Evolutionary conservation across 2,888 invertebrate genomes (phyloP).

Genomic region (Lepidochrysops patricia): DNA sequence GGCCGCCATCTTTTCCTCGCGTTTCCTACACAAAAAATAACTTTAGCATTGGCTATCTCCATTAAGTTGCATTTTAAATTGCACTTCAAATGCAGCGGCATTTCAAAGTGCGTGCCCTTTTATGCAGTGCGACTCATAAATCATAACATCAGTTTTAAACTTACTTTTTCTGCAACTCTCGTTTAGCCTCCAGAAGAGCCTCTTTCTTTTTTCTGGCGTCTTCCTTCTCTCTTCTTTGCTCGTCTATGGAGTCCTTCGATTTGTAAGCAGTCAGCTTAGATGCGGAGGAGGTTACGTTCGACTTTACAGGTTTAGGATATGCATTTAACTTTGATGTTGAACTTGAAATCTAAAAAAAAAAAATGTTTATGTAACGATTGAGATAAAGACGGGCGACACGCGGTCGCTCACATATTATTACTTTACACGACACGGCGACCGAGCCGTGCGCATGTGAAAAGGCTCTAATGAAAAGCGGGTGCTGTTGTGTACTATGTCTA

Average conservation of each 20-base stretch:
- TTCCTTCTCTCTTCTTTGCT: conserved; percentile 50
- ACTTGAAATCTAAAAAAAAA: conserved; percentile 36
- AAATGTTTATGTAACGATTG: too few relatives aligned
- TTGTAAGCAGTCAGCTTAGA: conserved; percentile 42
- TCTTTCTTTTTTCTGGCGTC: conserved; percentile 75
- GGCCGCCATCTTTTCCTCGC: conserved; percentile 72
- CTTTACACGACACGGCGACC: too few relatives aligned
- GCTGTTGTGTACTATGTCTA: too few relatives aligned
- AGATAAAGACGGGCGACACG: too few relatives aligned
- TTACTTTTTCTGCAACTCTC: conserved; percentile 73
- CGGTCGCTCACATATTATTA: too few relatives aligned
- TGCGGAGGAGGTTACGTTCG: conserved; percentile 35
- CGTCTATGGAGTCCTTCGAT: conserved; percentile 47
- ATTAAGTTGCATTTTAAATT: too few relatives aligned
- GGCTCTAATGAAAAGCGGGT: too few relatives aligned
- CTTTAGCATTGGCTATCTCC: not conserved
- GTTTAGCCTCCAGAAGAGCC: conserved; percentile 71
- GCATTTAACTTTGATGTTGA: conserved; percentile 44
- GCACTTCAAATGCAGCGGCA: too few relatives aligned
- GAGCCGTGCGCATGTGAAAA: too few relatives aligned
- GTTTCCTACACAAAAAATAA: conserved; percentile 35
- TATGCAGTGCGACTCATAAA: too few relatives aligned
- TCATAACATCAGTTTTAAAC: too few relatives aligned
- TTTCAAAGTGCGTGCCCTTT: too few relatives aligned
- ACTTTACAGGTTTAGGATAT: conserved; percentile 32